Evolutionary conservation across 2,797 vertebrate genomes (phyloP).

Genomic region (Atherinosoma microstoma): DNA sequence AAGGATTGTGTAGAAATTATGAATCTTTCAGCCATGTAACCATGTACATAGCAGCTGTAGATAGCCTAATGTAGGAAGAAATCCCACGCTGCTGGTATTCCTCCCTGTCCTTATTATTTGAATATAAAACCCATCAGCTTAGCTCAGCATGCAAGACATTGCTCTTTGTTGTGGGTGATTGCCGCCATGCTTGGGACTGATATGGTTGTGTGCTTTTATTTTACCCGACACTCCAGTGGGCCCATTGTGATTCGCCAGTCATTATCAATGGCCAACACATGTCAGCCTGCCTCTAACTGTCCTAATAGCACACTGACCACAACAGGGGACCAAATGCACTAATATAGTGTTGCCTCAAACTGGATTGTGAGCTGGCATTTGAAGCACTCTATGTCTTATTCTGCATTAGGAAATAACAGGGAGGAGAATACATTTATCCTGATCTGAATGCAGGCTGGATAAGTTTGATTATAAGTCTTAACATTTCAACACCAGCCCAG

Average conservation of each 20-base stretch:
- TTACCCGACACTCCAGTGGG: constrained; percentile 61
- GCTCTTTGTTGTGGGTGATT: constrained; percentile 73
- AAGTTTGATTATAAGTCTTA: constrained; percentile 25
- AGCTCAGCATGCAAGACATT: constrained; percentile 67
- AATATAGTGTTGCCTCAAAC: constrained; percentile 63
- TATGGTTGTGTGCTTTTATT: constrained; percentile 75
- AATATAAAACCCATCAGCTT: constrained; percentile 79
- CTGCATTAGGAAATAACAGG: constrained; percentile 45
- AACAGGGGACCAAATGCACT: constrained; percentile 64
- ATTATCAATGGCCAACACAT: constrained; percentile 82
- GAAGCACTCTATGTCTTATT: constrained; percentile 59
- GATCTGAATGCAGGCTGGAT: constrained; percentile 38
- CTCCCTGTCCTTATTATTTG: constrained; percentile 70
- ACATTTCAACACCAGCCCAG: neutral
- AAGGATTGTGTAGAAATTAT: constrained; percentile 47
- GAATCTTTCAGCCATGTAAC: constrained; percentile 41
- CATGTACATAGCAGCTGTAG: constrained; percentile 52
- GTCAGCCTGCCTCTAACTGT: constrained; percentile 70
- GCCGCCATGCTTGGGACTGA: constrained; percentile 74
- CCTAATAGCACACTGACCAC: constrained; percentile 76
- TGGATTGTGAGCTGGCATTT: constrained; percentile 74
- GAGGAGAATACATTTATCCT: constrained; percentile 48
- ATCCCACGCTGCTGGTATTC: constrained; percentile 69
- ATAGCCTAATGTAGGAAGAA: constrained; percentile 55
- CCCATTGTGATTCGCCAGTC: constrained; percentile 67